Evolutionary conservation across 2,113 vertebrate genomes (phyloP).

Genomic region (Oryzias javanicus): DNA sequence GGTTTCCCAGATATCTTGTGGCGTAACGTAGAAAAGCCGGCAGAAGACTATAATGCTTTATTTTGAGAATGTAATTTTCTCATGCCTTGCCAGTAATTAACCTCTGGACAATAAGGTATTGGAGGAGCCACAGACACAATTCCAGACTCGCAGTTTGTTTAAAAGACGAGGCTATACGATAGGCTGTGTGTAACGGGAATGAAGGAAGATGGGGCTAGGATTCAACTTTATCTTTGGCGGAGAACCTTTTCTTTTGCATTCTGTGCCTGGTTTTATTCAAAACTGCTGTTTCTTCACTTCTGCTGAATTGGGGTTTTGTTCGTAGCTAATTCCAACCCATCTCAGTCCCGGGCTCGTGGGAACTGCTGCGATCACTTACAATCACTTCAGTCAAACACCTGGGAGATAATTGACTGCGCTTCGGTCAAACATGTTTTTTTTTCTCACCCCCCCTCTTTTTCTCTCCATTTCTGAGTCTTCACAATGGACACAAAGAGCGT

Average conservation of each 20-base stretch:
- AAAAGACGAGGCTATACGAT: constrained; percentile 73
- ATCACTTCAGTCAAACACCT: constrained; percentile 79
- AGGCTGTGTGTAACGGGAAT: constrained; percentile 60
- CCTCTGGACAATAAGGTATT: constrained; percentile 81
- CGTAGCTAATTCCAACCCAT: constrained; percentile 73
- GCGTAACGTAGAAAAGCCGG: constrained; percentile 76
- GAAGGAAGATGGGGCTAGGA: constrained; percentile 54
- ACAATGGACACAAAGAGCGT: constrained; percentile 78
- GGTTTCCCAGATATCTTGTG: constrained; percentile 77
- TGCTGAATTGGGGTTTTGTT: constrained; percentile 80
- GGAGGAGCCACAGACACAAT: constrained; percentile 76
- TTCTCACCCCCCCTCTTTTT: constrained; percentile 14
- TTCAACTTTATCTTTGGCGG: constrained; percentile 76
- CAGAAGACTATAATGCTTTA: constrained; percentile 75
- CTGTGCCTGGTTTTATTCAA: constrained; percentile 76
- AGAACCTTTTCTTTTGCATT: constrained; percentile 69
- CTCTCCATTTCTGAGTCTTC: constrained; percentile 62
- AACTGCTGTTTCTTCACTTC: constrained; percentile 81
- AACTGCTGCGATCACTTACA: constrained; percentile 77
- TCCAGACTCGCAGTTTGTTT: constrained; percentile 70
- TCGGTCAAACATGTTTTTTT: constrained; percentile 73
- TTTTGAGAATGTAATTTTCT: constrained; percentile 84
- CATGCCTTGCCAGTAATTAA: constrained; percentile 83
- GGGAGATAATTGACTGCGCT: constrained; percentile 80
- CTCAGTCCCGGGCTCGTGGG: constrained; percentile 71